Base-by-base conservation (phyloP, 2,113 vertebrate genomes). In the Hippocampus comes region DNA sequence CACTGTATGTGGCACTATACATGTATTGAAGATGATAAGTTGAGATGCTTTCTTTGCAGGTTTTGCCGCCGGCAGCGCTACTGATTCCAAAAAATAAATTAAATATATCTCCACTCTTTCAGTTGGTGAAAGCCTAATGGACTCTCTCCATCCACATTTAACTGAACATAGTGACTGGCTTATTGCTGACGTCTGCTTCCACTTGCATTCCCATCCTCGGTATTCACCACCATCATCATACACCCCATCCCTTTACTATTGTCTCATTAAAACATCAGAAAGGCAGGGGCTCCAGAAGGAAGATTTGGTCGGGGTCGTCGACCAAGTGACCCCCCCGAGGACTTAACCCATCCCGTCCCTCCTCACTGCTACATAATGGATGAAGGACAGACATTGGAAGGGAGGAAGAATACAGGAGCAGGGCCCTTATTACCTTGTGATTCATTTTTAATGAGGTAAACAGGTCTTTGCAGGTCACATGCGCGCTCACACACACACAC, bases 391-490 rank as follows among this genome's bases (percentile, higher is more conserved):
- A 77, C 82, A 70, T 77, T 63, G 75, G 78, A 68, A 77, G 55
- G 77, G 78, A 71, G 71, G 76, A 9, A 42, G 60, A 43, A 67
- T 61, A 42, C 34, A 72, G 75, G 66, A 70, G 71, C 1, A 8
- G 74, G 78, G 78, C 77, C 86, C 87, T 86, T 91, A 91, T 92
- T 91, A 90, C 87, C 87, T 92, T 86, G 70, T 85, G 86, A 90
- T 92, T 90, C 55, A 92, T 92, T 91, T 92, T 92, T 91, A 92
- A 92, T 92, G 89, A 90, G 84, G 86, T 86, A 90, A 90, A 90
- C 91, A 89, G 90, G 89, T 91, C 88, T 89, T 89, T 85, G 76
- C 85, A 79, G 92, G 92, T 92, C 91, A 92, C 82, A 85, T 85
- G 82, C 34, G 63, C 63, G 66, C 86, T 82, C 76, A 75, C 82